These are phyloP conservation scores for Cherax destructor DNA, from an alignment of 1,140 invertebrate species.

Conservation along the genomic window DNA sequence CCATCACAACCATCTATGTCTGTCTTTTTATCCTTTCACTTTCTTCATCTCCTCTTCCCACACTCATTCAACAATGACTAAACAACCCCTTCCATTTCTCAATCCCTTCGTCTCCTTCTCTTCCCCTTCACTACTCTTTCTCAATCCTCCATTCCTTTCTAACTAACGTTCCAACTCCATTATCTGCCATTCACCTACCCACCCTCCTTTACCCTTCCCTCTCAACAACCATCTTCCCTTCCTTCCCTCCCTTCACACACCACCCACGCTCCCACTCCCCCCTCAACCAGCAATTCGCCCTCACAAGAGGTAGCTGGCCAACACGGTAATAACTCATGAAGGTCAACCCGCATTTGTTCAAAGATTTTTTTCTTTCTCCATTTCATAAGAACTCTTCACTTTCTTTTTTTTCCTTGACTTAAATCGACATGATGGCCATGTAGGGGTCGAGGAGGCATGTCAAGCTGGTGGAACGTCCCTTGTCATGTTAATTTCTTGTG, in stretches of 20 bases:
- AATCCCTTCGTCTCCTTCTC: neutral
- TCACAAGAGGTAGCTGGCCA: constrained; percentile 15
- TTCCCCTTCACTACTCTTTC: neutral
- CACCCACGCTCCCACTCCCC: constrained; percentile 18
- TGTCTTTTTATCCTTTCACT: neutral
- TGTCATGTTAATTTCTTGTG: neutral
- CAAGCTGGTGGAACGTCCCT: neutral
- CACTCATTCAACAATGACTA: no score
- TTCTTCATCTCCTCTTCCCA: neutral
- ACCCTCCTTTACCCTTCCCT: neutral
- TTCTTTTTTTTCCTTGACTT: constrained; percentile 1
- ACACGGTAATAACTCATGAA: constrained; percentile 9
- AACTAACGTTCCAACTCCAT: neutral
- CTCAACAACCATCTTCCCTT: neutral
- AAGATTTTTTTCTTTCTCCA: neutral
- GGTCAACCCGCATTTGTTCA: constrained; percentile 39
- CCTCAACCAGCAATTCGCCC: neutral
- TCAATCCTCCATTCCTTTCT: neutral
- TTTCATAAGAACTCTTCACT: neutral
- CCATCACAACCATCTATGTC: neutral
- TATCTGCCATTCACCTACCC: neutral
- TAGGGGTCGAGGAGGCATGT: constrained; percentile 3
- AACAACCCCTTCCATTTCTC: neutral
- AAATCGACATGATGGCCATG: constrained; percentile 11
- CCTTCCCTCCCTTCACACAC: neutral